A percentile compares a stretch with the other conserved stretches of the same genome.
These are phyloP conservation scores for Pogonomyrmex barbatus DNA, from an alignment of 1,140 invertebrate species.

Conservation along the genomic window DNA sequence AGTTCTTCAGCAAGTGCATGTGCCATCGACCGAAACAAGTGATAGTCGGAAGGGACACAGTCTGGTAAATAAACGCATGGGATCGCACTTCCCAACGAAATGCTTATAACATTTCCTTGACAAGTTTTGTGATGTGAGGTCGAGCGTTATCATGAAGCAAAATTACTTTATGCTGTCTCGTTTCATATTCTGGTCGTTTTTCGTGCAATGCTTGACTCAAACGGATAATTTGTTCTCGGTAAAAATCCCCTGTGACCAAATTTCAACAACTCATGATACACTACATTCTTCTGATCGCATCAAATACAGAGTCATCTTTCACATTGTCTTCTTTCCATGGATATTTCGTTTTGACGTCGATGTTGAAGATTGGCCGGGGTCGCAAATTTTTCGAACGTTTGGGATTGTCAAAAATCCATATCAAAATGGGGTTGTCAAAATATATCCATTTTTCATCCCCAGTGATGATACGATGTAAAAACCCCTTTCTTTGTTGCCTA, in stretches of 20 bases:
- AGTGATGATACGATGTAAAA: conserved; percentile 3
- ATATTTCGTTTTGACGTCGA: background rate
- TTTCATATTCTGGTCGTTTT: background rate
- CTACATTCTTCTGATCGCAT: too few relatives aligned
- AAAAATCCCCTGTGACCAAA: conserved; percentile 26
- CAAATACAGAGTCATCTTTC: too few relatives aligned
- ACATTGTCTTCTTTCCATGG: background rate
- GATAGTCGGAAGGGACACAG: too few relatives aligned
- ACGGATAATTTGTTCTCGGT: conserved; percentile 49
- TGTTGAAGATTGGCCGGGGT: background rate
- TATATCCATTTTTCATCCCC: background rate
- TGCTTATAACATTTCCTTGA: too few relatives aligned
- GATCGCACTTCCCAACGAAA: too few relatives aligned
- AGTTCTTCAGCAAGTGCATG: background rate
- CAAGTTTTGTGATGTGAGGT: background rate
- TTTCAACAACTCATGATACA: conserved; percentile 5
- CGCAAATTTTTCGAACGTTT: background rate
- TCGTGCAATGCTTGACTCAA: conserved; percentile 36
- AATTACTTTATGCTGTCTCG: background rate
- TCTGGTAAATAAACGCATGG: too few relatives aligned
- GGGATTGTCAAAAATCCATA: background rate
- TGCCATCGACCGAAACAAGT: background rate
- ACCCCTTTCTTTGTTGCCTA: background rate
- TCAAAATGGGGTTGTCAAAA: background rate
- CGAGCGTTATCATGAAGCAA: background rate